phyloP scores from a whole-genome alignment of 1,140 invertebrate species.

The Plutomurus gul region DNA sequence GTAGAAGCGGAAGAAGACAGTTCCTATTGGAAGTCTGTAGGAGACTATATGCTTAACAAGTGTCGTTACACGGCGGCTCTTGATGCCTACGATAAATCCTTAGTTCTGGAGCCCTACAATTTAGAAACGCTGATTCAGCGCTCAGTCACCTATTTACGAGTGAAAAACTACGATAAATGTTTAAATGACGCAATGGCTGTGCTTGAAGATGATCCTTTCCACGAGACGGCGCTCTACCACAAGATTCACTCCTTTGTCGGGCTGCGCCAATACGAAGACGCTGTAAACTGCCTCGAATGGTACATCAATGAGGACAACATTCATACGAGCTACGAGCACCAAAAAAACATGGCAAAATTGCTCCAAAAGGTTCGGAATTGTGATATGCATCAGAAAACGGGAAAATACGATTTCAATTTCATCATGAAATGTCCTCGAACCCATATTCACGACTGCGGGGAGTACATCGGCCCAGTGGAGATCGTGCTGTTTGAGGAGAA shows the following conservation, averaged over 20 bases:
- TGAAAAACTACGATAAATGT: conserved; percentile 18
- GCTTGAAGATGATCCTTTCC: not conserved
- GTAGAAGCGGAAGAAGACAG: not conserved
- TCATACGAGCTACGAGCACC: not conserved
- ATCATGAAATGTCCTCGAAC: not conserved
- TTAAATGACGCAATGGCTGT: not conserved
- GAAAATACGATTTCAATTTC: not conserved
- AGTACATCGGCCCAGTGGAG: conserved; percentile 29
- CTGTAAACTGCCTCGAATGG: not conserved
- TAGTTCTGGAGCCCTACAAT: not conserved
- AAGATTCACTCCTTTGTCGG: not conserved
- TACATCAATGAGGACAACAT: not conserved
- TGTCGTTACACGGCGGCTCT: not conserved
- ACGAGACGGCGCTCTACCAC: not conserved
- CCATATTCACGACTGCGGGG: not conserved
- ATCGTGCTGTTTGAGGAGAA: not conserved
- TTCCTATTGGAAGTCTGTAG: not conserved
- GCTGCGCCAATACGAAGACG: not conserved
- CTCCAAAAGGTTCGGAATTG: not conserved
- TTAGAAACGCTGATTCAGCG: not conserved
- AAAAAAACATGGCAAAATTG: not conserved
- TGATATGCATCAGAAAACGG: not conserved
- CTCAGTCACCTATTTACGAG: not conserved
- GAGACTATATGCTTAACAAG: not conserved
- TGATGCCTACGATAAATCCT: not conserved